phyloP scores from a whole-genome alignment of 2,888 invertebrate genomes.

The Selenia dentaria region DNA sequence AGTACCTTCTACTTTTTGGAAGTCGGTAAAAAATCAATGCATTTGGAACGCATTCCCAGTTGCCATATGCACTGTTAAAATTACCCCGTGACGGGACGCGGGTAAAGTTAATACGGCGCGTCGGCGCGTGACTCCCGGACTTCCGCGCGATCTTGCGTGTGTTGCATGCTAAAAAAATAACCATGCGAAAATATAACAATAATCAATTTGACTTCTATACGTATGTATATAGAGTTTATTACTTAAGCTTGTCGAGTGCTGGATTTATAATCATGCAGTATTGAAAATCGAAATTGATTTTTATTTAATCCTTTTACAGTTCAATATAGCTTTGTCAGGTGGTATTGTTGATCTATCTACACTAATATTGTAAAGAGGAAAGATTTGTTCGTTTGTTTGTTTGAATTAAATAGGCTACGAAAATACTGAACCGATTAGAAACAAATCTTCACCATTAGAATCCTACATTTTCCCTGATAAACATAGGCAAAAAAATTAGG shows the following conservation, averaged over 20 bases:
- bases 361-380: too few relatives aligned
- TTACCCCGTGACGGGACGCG: slow-evolving; percentile 27
- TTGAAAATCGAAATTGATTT: slow-evolving; percentile 6
- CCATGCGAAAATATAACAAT: background rate
- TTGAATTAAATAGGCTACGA: too few relatives aligned
- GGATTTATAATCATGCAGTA: slow-evolving; percentile 3
- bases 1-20: too few relatives aligned
- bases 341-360: too few relatives aligned
- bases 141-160: slow-evolving; percentile 47
- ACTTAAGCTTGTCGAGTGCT: slow-evolving; percentile 1
- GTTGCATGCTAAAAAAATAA: slow-evolving; percentile 23
- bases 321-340: slow-evolving; percentile 3
- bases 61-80: slow-evolving; percentile 28
- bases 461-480: too few relatives aligned
- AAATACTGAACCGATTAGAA: too few relatives aligned
- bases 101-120: slow-evolving; percentile 13
- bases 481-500: too few relatives aligned
- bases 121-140: slow-evolving; percentile 41
- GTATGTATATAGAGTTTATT: background rate
- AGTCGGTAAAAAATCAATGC: too few relatives aligned
- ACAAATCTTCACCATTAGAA: too few relatives aligned
- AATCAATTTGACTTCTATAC: background rate
- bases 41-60: slow-evolving; percentile 12
- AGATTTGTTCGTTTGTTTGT: too few relatives aligned
- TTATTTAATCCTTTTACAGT: slow-evolving; percentile 5